Evolutionary conservation across 1,140 invertebrate genomes (phyloP), one percentile per base, ranked within the genome.

Genomic region (Carposina sasakii): DNA sequence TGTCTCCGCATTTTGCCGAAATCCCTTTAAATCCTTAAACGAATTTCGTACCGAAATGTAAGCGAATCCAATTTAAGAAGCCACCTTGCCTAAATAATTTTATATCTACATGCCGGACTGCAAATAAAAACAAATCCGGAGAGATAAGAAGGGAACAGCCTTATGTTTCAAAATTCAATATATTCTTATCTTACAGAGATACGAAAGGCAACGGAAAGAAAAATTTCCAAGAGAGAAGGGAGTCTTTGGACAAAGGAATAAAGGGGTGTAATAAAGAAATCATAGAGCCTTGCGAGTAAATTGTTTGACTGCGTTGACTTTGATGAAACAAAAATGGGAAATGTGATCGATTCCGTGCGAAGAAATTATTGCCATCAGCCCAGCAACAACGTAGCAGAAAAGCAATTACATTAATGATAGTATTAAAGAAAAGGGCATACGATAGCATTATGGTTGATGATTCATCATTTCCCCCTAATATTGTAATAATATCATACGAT

Each of bases 151-250:
- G 63, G 64, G 57, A 67, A 67, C n/a, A n/a, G 71, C 63, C 61
- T 63, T 67, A 68, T 69, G 69, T 67, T 67, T 68, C 65, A 66
- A 74, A 78, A 76, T 76, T 76, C 71, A 76, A 78, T 76, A 77
- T 76, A 60, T 65, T 48, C 63, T 71, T 69, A 74, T 76, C 70
- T 71, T 46, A 34, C 47, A 52, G 55, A 60, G 61, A 70, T 60
- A 64, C 57, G 54, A 48, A 55, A 61, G 60, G 48, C 57, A 67
- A 52, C 55, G 49, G 54, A 59, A 59, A 61, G 52, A 43, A 60
- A 67, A 64, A 62, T 68, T 67, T 57, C 56, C 53, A 57, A 59
- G 57, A 68, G 56, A 51, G 46, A 51, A 49, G 46, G 44, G 47
- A 64, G 48, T 49, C 44, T 53, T 43, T 63, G 57, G 55, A 63